Evolutionary conservation across 2,797 vertebrate species (phyloP).

Genomic region (Rhinella marina): DNA sequence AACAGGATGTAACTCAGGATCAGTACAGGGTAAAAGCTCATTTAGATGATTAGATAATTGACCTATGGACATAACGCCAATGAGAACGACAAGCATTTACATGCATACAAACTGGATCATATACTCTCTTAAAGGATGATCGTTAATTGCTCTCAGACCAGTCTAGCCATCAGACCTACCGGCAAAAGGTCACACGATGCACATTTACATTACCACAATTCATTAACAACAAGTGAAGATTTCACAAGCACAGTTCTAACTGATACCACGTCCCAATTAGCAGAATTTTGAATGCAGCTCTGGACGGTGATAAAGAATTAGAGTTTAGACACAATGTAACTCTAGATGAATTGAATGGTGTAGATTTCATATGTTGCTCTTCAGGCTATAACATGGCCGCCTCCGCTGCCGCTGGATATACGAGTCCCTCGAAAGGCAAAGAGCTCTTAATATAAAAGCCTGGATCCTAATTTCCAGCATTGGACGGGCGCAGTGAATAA

Average conservation of each 20-base stretch:
- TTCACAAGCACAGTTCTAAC: background rate
- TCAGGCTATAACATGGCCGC: background rate
- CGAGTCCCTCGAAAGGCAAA: background rate
- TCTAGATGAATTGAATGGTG: background rate
- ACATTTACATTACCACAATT: no score
- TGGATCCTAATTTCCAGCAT: background rate
- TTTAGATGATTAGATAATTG: no score
- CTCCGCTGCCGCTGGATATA: background rate
- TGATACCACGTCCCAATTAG: background rate
- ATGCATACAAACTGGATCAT: no score
- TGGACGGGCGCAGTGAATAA: background rate
- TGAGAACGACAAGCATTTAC: no score
- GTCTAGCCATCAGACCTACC: no score
- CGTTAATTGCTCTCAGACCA: no score
- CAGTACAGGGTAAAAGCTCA: no score
- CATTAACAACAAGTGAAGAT: no score
- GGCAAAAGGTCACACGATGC: no score
- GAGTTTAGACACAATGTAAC: background rate
- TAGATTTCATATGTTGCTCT: background rate
- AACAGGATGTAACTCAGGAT: background rate
- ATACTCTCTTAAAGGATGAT: no score
- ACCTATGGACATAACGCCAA: no score
- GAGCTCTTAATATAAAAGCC: slow-evolving; percentile 8
- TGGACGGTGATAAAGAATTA: background rate
- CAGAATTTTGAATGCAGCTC: background rate